Evolutionary conservation across 2,113 vertebrate genomes (phyloP).

Genomic region (Mola mola): DNA sequence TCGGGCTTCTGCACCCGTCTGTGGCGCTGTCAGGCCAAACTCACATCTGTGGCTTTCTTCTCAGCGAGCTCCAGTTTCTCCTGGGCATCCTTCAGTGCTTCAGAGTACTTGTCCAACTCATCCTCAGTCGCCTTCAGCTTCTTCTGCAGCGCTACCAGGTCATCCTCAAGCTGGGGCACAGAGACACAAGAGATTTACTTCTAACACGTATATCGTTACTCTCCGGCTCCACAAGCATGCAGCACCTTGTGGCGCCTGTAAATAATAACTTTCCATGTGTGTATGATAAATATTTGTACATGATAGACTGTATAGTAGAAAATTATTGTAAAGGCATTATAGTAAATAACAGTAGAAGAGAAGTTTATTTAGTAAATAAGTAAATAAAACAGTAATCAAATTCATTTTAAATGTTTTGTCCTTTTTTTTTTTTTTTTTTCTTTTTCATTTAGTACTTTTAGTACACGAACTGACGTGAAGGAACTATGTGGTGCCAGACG

Average conservation of each 20-base stretch:
- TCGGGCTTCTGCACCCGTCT: conserved; percentile 2
- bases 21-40: conserved; percentile 61
- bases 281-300: too few relatives aligned
- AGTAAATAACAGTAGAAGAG: too few relatives aligned
- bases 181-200: conserved; percentile 65
- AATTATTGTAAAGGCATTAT: too few relatives aligned
- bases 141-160: conserved; percentile 96
- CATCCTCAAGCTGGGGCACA: conserved; percentile 92
- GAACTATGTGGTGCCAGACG: not conserved
- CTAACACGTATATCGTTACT: not conserved
- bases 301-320: too few relatives aligned
- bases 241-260: too few relatives aligned
- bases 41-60: conserved; percentile 98
- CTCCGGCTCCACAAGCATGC: not conserved
- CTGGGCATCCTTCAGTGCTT: conserved; percentile 99
- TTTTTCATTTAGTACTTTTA: not conserved
- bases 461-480: not conserved
- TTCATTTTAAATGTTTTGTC: not conserved
- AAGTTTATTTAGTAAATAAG: too few relatives aligned
- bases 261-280: too few relatives aligned
- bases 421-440: not conserved
- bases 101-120: conserved; percentile 98
- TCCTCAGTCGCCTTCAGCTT: conserved; percentile 97
- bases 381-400: not conserved
- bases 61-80: conserved; percentile 99